A percentile compares a stretch with the other conserved stretches of the same genome.
These are phyloP conservation scores for Micrasema longulum DNA, from an alignment of 1,140 invertebrate species.

Conservation along the genomic window DNA sequence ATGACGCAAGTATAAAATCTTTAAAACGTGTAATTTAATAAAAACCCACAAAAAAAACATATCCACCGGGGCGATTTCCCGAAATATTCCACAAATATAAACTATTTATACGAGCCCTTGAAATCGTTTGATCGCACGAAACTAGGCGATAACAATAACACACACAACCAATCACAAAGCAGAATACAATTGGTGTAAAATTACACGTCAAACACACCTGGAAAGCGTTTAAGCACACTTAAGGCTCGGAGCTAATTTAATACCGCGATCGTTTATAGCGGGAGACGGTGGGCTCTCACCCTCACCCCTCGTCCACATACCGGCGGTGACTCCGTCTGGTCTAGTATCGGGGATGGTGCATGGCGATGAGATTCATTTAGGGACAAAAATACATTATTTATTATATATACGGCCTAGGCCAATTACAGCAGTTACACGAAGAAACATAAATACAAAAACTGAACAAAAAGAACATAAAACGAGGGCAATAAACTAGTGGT, in stretches of 20 bases:
- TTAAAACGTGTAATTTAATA: neutral
- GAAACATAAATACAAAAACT: too few relatives aligned
- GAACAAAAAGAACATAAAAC: too few relatives aligned
- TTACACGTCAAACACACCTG: constrained; percentile 25
- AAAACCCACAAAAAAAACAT: too few relatives aligned
- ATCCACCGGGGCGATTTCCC: too few relatives aligned
- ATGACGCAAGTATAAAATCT: neutral
- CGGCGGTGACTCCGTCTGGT: neutral
- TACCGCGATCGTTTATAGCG: constrained; percentile 13
- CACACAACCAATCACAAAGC: constrained; percentile 4
- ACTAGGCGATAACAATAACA: neutral
- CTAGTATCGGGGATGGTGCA: too few relatives aligned
- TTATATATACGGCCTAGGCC: too few relatives aligned
- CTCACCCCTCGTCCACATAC: neutral
- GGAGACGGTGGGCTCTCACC: constrained; percentile 15
- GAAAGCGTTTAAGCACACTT: constrained; percentile 27
- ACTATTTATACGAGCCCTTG: neutral
- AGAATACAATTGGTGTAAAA: constrained; percentile 21
- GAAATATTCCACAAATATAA: too few relatives aligned
- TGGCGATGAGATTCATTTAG: too few relatives aligned
- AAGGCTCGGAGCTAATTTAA: constrained; percentile 22
- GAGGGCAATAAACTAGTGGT: too few relatives aligned
- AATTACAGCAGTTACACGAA: too few relatives aligned
- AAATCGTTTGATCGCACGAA: too few relatives aligned
- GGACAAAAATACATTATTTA: too few relatives aligned